These are phyloP conservation scores for Cantharis nigra DNA, from an alignment of 2,888 invertebrate genomes.

Conservation along the genomic window DNA sequence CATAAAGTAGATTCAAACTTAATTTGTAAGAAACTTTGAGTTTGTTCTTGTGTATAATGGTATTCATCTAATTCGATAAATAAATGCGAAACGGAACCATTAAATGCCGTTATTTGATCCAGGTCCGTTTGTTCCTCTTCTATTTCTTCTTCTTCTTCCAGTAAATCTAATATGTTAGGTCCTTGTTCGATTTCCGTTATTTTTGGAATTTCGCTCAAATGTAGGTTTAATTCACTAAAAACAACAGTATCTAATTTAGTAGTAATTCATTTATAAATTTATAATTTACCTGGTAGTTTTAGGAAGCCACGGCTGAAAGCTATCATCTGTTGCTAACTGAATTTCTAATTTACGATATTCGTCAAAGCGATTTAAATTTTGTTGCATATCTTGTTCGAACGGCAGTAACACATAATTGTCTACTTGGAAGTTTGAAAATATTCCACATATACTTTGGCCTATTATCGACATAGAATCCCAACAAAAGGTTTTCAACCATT, in stretches of 20 bases:
- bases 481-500: constrained; percentile 62
- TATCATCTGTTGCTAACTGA: constrained; percentile 55
- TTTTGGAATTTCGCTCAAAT: constrained; percentile 17
- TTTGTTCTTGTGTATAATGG: constrained; percentile 38
- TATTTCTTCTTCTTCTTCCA: constrained; percentile 28
- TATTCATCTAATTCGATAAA: constrained; percentile 30
- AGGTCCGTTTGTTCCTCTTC: constrained; percentile 24
- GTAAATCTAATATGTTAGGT: constrained; percentile 4
- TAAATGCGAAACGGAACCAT: constrained; percentile 35
- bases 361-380: constrained; percentile 47
- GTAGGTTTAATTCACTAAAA: constrained; percentile 28
- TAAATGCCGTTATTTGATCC: constrained; percentile 38
- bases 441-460: constrained; percentile 51
- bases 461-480: constrained; percentile 65
- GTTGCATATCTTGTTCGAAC: constrained; percentile 43
- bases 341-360: constrained; percentile 58
- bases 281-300: constrained; percentile 38
- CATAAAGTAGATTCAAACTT: constrained; percentile 32
- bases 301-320: constrained; percentile 60
- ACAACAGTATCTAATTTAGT: neutral
- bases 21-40: constrained; percentile 37
- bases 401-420: constrained; percentile 64
- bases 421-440: constrained; percentile 56
- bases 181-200: constrained; percentile 10
- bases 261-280: neutral